Conservation (phyloP, 2,888 invertebrate species). For the Pocota personata region DNA sequence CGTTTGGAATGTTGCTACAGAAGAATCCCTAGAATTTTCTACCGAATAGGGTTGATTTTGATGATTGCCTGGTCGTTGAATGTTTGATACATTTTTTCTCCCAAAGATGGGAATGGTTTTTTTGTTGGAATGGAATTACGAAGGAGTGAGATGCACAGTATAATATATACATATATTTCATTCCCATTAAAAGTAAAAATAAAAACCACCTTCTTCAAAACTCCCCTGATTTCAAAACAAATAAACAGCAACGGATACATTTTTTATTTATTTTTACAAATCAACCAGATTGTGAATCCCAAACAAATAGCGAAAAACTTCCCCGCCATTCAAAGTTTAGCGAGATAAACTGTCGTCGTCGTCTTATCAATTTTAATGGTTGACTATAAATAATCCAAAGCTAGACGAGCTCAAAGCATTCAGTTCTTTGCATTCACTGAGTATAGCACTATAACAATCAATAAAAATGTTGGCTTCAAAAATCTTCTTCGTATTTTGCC, state of each 20-base stretch:
- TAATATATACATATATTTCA: too few species aligned
- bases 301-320: neutral
- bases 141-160: too few species aligned
- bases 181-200: neutral
- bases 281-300: neutral
- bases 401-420: neutral
- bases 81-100: conserved; percentile 34
- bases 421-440: neutral
- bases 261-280: neutral
- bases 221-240: neutral
- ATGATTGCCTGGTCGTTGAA: conserved; percentile 33
- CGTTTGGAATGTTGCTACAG: neutral
- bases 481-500: conserved; percentile 44
- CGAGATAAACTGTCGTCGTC: neutral
- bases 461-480: conserved; percentile 47
- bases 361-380: conserved; percentile 1
- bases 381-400: conserved; percentile 19
- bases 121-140: too few species aligned
- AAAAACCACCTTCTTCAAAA: neutral
- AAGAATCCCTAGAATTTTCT: conserved; percentile 3
- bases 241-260: neutral
- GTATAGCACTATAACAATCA: neutral
- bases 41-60: neutral
- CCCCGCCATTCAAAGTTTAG: neutral
- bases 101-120: neutral